Conservation (phyloP, 2,888 invertebrate species). For the Lepidonotus clava region DNA sequence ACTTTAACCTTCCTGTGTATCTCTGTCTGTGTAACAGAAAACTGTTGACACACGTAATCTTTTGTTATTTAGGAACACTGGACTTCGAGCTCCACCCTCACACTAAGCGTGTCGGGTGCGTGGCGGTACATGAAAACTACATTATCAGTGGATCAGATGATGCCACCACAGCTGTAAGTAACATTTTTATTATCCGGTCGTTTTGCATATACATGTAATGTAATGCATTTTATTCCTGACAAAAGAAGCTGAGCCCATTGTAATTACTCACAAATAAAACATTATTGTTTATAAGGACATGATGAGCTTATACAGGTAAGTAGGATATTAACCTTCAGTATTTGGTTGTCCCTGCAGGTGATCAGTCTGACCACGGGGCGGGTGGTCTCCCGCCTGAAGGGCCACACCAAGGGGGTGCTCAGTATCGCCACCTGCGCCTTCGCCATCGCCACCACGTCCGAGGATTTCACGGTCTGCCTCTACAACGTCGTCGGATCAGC, state of each 20-base stretch:
- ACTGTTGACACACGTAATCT: too few species aligned
- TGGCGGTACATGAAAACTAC: constrained; percentile 58
- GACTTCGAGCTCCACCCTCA: not conserved
- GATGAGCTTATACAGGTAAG: too few species aligned
- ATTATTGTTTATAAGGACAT: too few species aligned
- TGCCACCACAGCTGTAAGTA: constrained; percentile 66
- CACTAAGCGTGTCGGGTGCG: not conserved
- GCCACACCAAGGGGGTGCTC: constrained; percentile 70
- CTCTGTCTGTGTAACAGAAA: too few species aligned
- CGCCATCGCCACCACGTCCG: constrained; percentile 68
- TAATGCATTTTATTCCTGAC: too few species aligned
- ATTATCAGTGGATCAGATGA: constrained; percentile 74
- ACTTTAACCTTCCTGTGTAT: too few species aligned
- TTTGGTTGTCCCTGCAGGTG: constrained; percentile 54
- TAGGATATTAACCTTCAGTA: too few species aligned
- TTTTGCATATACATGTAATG: too few species aligned
- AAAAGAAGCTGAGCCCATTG: too few species aligned
- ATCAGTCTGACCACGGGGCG: not conserved
- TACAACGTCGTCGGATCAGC: constrained; percentile 56
- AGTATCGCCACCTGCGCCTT: constrained; percentile 64
- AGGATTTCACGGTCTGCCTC: constrained; percentile 70
- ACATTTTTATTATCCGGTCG: too few species aligned
- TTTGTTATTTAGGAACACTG: not conserved
- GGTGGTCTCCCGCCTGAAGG: constrained; percentile 57
- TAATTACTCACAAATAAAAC: too few species aligned